Conservation (phyloP, 2,888 invertebrate genomes). For the Noctua janthe region DNA sequence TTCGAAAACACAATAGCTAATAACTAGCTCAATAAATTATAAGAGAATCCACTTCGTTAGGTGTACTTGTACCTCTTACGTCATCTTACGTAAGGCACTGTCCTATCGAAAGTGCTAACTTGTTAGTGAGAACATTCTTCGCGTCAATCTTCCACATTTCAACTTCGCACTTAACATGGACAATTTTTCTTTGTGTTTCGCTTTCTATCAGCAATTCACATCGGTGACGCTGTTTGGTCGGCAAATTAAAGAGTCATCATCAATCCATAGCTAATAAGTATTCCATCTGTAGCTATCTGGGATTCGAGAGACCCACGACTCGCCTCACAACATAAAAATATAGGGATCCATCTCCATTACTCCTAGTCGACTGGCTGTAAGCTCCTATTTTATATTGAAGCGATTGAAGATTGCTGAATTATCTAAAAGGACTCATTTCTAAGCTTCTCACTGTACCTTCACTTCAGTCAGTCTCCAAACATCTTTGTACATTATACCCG, state of each 20-base stretch:
- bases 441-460: neutral
- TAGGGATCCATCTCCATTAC: neutral
- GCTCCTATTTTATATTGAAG: slow-evolving; percentile 2
- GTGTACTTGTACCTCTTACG: slow-evolving; percentile 63
- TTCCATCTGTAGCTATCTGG: neutral
- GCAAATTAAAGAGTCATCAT: neutral
- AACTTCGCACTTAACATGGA: slow-evolving; percentile 16
- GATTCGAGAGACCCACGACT: neutral
- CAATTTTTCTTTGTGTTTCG: slow-evolving; percentile 9
- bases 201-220: slow-evolving; percentile 16
- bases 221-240: neutral
- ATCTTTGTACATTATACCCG: neutral
- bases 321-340: neutral
- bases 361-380: too few species aligned
- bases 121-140: slow-evolving; percentile 28
- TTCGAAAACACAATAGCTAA: slow-evolving; percentile 58
- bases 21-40: slow-evolving; percentile 62
- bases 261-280: neutral
- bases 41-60: slow-evolving; percentile 65
- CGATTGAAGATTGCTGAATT: neutral
- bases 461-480: neutral
- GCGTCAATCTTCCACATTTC: slow-evolving; percentile 15
- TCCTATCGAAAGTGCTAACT: slow-evolving; percentile 43
- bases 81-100: slow-evolving; percentile 36
- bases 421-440: neutral